Conservation (phyloP, 2,888 invertebrate genomes). For the Steinernema scapterisci region DNA sequence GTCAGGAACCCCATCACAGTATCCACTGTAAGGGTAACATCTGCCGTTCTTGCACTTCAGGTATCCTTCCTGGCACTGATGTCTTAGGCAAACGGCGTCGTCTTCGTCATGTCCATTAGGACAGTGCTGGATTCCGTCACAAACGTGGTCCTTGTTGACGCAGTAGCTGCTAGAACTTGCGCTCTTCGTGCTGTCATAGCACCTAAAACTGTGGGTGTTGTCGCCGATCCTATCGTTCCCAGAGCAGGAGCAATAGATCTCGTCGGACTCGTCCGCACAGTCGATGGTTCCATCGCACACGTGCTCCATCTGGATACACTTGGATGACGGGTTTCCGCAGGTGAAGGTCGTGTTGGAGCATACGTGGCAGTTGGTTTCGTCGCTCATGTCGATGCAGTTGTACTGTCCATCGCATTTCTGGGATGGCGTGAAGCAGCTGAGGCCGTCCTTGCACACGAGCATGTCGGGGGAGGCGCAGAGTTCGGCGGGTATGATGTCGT, state of each 20-base stretch:
- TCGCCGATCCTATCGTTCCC: slow-evolving; percentile 10
- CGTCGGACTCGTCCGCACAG: slow-evolving; percentile 51
- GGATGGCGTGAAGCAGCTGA: slow-evolving; percentile 1
- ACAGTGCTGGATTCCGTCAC: slow-evolving; percentile 38
- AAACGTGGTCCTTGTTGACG: slow-evolving; percentile 30
- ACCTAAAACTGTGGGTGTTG: slow-evolving; percentile 18
- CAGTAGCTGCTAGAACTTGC: slow-evolving; percentile 21
- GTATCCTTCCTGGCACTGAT: slow-evolving; percentile 34
- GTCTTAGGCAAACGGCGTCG: slow-evolving; percentile 31
- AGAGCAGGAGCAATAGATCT: slow-evolving; percentile 37
- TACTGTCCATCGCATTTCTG: slow-evolving; percentile 72
- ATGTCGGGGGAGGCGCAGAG: background rate
- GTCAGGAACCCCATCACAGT: slow-evolving; percentile 38
- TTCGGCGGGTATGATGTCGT: background rate
- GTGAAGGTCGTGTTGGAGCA: slow-evolving; percentile 37
- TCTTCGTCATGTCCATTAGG: slow-evolving; percentile 28
- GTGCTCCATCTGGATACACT: slow-evolving; percentile 36
- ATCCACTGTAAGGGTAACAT: slow-evolving; percentile 41
- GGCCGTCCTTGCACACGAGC: slow-evolving; percentile 33
- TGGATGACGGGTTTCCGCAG: slow-evolving; percentile 34
- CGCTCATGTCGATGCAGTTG: slow-evolving; percentile 74
- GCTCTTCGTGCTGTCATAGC: slow-evolving; percentile 27
- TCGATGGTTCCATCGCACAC: slow-evolving; percentile 51
- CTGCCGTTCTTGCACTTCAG: slow-evolving; percentile 35
- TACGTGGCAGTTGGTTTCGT: slow-evolving; percentile 72